Evolutionary conservation across 2,888 invertebrate species (phyloP).

Genomic region (Therioaphis trifolii): DNA sequence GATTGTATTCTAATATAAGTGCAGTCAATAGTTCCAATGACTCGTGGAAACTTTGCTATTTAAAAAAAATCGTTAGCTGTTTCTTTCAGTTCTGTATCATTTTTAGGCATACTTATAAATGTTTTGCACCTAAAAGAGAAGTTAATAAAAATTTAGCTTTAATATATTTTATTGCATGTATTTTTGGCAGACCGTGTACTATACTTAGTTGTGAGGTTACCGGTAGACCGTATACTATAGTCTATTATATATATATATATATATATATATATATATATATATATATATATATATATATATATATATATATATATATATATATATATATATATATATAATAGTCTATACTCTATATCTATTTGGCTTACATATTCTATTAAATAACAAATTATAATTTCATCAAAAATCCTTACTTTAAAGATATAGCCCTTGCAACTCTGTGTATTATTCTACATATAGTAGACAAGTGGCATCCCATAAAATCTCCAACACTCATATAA

Average conservation of each 20-base stretch:
- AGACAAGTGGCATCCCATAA: constrained; percentile 11
- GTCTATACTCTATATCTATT: constrained; percentile 16
- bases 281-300: too few species aligned
- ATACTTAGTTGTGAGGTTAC: neutral
- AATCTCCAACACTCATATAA: constrained; percentile 9
- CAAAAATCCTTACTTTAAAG: constrained; percentile 2
- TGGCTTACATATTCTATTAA: neutral
- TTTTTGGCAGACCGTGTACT: neutral
- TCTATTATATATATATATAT: constrained; percentile 16
- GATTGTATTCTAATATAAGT: neutral
- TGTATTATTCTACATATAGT: constrained; percentile 13
- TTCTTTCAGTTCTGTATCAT: neutral
- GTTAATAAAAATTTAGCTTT: constrained; percentile 1
- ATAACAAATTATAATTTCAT: constrained; percentile 3
- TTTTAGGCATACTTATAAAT: constrained; percentile 15
- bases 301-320: too few species aligned
- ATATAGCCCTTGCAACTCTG: constrained; percentile 7
- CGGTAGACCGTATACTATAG: constrained; percentile 16
- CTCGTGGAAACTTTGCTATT: too few species aligned
- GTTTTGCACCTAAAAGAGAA: constrained; percentile 2
- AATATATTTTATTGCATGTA: constrained; percentile 1
- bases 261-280: too few species aligned
- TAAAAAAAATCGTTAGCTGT: neutral
- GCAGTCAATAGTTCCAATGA: too few species aligned
- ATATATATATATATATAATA: too few species aligned